Evolutionary conservation across 2,113 vertebrate genomes (phyloP).

Genomic region (Ellobius talpinus): DNA sequence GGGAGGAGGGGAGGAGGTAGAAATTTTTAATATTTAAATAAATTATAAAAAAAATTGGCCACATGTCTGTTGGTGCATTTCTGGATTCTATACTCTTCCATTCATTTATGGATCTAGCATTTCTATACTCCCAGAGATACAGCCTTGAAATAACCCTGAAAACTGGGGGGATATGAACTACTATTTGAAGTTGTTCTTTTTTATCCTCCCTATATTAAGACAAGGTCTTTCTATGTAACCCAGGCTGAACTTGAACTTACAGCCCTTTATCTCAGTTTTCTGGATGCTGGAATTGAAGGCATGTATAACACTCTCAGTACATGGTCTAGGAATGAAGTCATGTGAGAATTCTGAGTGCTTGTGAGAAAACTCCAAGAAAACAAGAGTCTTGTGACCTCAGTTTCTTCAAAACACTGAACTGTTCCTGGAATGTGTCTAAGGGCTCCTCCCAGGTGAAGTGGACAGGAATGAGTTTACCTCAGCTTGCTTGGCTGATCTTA

Average conservation of each 20-base stretch:
- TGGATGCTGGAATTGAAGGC: background rate
- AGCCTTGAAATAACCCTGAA: conserved; percentile 48
- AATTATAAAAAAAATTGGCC: background rate
- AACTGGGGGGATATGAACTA: background rate
- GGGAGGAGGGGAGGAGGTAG: too few relatives aligned
- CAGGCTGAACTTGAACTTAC: background rate
- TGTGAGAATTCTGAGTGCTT: background rate
- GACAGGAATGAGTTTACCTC: background rate
- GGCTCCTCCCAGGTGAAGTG: background rate
- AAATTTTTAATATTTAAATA: too few relatives aligned
- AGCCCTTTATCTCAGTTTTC: background rate
- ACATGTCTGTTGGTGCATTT: background rate
- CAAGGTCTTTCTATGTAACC: background rate
- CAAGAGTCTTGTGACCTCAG: background rate
- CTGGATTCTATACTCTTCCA: conserved; percentile 37
- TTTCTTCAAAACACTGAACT: background rate
- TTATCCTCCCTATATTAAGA: background rate
- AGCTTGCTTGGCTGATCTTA: background rate
- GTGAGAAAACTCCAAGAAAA: background rate
- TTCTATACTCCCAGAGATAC: background rate
- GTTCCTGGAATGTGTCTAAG: background rate
- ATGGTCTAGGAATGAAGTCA: background rate
- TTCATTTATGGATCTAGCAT: conserved; percentile 23
- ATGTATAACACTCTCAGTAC: too few relatives aligned
- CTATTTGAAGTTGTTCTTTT: conserved; percentile 21